Evolutionary conservation across 2,797 vertebrate genomes (phyloP).

Genomic region (Phrynocephalus forsythii): DNA sequence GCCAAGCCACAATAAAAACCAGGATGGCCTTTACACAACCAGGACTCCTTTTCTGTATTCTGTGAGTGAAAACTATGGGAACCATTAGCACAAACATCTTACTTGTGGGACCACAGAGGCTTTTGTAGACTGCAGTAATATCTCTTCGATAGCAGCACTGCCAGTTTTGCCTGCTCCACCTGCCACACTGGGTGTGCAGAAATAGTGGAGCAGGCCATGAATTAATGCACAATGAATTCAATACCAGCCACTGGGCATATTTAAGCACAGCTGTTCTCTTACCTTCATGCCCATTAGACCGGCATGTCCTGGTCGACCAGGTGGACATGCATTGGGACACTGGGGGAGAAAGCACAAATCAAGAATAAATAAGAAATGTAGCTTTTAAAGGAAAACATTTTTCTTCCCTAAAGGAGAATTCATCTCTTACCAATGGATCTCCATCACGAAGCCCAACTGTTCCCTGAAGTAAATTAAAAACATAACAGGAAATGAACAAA

Average conservation of each 20-base stretch:
- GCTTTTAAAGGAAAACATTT: neutral
- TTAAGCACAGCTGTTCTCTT: conserved; percentile 56
- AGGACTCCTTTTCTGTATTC: neutral
- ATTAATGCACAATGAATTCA: neutral
- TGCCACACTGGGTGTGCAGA: no score
- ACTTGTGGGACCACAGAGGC: no score
- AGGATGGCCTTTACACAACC: neutral
- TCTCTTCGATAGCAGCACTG: no score
- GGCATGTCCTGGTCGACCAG: conserved; percentile 89
- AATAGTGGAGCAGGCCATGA: no score
- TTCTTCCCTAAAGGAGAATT: neutral
- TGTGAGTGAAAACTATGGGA: no score
- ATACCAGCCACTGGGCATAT: neutral
- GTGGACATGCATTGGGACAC: conserved; percentile 92
- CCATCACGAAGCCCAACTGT: conserved; percentile 81
- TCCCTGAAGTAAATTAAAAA: conserved; percentile 72
- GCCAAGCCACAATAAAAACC: neutral
- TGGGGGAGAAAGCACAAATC: conserved; percentile 70
- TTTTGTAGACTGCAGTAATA: no score
- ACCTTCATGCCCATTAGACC: conserved; percentile 98
- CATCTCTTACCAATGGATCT: conserved; percentile 80
- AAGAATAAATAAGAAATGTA: conserved; percentile 3
- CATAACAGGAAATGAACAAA: conserved; percentile 38
- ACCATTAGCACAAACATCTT: no score
- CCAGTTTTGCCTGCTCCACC: no score